phyloP scores from a whole-genome alignment of 2,888 invertebrate genomes.

The Drosophila testacea region DNA sequence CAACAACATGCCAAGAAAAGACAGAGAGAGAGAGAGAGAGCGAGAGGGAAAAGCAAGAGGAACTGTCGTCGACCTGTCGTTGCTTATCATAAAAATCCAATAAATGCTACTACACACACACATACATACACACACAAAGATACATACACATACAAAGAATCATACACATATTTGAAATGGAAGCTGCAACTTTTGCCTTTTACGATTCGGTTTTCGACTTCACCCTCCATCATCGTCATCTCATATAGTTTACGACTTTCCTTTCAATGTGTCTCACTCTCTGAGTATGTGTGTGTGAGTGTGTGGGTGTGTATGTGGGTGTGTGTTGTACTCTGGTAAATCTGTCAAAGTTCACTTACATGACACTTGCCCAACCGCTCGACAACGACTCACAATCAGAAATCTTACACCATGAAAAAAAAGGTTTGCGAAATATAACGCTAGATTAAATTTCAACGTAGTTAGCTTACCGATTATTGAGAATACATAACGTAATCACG shows the following conservation, averaged over 20 bases:
- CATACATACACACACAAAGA: conserved; percentile 6
- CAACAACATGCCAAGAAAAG: conserved; percentile 1
- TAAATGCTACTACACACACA: conserved; percentile 54
- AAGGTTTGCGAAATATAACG: too few species aligned
- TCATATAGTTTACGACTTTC: conserved; percentile 64
- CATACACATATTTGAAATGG: conserved; percentile 14
- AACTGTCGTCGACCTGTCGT: conserved; percentile 54
- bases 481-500: too few species aligned
- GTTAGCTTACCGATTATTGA: too few species aligned
- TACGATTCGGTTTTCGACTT: conserved; percentile 52
- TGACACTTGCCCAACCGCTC: conserved; percentile 28
- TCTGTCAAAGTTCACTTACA: conserved; percentile 60
- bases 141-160: conserved; percentile 11
- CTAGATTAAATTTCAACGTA: too few species aligned
- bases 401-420: conserved; percentile 24
- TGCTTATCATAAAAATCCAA: conserved; percentile 76
- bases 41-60: conserved; percentile 10
- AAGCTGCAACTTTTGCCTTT: conserved; percentile 38
- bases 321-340: conserved; percentile 27
- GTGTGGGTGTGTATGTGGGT: conserved; percentile 5
- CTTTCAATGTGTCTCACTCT: conserved; percentile 37
- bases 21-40: not conserved
- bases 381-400: conserved; percentile 12
- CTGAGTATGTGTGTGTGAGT: conserved; percentile 3
- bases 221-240: conserved; percentile 52